Evolutionary conservation across 2,797 vertebrate genomes (phyloP), one percentile per base, ranked within the genome.

Genomic region (Podargus strigoides): DNA sequence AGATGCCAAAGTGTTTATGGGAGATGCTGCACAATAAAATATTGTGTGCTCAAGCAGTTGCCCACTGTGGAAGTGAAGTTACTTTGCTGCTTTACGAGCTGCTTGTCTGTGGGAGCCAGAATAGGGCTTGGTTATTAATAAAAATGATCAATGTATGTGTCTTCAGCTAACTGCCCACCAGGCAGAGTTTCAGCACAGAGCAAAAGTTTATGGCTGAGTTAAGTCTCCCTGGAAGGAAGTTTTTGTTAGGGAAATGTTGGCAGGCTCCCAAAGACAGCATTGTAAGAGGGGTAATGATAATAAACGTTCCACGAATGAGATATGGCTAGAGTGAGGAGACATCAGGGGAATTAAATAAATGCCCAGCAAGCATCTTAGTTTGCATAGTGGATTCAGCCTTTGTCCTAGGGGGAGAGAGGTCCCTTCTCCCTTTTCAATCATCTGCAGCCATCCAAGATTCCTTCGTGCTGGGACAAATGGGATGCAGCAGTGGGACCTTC

Each of bases 241-340:
- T 95, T 95, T 95, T 96, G 95, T 94, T 90, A 86, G 90, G 89
- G 68, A 94, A 94, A 68, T 34, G 80, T 91, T 96, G 95, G 95
- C 95, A 94, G 81, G 70, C 41, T 91, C 87, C 95, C 95, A 96
- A 91, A 82, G 78, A 84, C 14, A 96, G 91, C 91, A 91, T 34
- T 94, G 85, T 34, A 56, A 91, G 87, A 94, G 90, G 87, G 70
- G 50, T 94, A 96, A 94, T 70, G 94, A 79, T 87, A 93, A 94
- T 90, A 96, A 94, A 94, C 79, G 91, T 60, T 94, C 77, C 32
- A 6, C 89, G 91, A 86, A 70, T 3, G 32, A 94, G 94, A 84
- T 87, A 88, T 5, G 79, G 30, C 79, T 62, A 12, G 68, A 89
- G 89, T 28, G 63, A 91, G 55, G 90, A 95, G 79, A 46, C 67